These are phyloP conservation scores for Griposia aprilina DNA, from an alignment of 2,888 invertebrate genomes.

Conservation along the genomic window DNA sequence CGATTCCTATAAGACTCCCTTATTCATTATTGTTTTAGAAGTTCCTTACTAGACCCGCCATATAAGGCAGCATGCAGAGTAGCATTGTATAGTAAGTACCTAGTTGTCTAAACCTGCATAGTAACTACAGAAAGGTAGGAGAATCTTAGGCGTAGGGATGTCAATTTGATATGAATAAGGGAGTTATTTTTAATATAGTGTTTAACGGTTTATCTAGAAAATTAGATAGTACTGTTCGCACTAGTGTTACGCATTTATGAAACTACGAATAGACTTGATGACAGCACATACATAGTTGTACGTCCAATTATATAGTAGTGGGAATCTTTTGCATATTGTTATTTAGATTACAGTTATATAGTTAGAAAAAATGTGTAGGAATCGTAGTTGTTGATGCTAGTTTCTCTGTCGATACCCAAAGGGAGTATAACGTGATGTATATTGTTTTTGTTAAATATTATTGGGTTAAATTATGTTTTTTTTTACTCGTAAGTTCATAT, in stretches of 20 bases:
- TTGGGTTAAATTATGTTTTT: conserved; percentile 21
- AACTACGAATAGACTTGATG: conserved; percentile 47
- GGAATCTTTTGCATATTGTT: conserved; percentile 24
- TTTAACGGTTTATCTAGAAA: conserved; percentile 37
- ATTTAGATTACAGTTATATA: conserved; percentile 13
- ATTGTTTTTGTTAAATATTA: conserved; percentile 10
- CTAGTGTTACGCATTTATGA: conserved; percentile 49
- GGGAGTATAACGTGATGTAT: conserved; percentile 6
- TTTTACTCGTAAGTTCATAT: conserved; percentile 3
- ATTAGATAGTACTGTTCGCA: conserved; percentile 41
- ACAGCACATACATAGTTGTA: conserved; percentile 46
- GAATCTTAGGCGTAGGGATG: background rate
- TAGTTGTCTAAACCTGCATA: background rate
- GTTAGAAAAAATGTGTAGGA: conserved; percentile 12
- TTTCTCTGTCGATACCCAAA: conserved; percentile 25
- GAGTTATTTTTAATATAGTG: conserved; percentile 23
- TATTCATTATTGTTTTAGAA: conserved; percentile 22
- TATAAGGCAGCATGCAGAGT: background rate
- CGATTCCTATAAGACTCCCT: conserved; percentile 35
- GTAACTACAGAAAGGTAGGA: background rate
- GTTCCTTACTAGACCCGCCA: background rate
- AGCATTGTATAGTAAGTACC: background rate
- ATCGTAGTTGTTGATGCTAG: conserved; percentile 44
- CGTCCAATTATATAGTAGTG: background rate
- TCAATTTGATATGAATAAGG: conserved; percentile 27